phyloP scores from a whole-genome alignment of 1,140 invertebrate species.

The Diploscapter pachys region DNA sequence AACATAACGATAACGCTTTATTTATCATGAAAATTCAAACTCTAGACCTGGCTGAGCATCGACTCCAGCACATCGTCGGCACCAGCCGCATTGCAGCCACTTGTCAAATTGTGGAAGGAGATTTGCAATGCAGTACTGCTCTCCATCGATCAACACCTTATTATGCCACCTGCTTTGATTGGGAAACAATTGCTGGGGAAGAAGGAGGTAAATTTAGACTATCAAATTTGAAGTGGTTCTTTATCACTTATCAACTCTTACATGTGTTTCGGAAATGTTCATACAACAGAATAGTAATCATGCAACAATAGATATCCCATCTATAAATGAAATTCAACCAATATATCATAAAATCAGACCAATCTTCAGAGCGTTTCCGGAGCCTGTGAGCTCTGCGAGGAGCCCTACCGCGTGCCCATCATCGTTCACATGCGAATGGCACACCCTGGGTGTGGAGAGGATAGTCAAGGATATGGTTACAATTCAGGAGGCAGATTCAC shows the following conservation, averaged over 20 bases:
- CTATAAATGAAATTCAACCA: too few relatives aligned
- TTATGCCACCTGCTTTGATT: constrained; percentile 28
- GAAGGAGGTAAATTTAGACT: too few relatives aligned
- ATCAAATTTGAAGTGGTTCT: too few relatives aligned
- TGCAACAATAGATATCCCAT: too few relatives aligned
- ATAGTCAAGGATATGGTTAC: constrained; percentile 81
- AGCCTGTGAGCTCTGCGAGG: constrained; percentile 80
- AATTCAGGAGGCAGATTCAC: constrained; percentile 79
- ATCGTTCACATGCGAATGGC: constrained; percentile 84
- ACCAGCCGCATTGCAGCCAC: constrained; percentile 77
- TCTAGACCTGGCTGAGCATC: too few relatives aligned
- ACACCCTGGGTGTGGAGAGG: constrained; percentile 77
- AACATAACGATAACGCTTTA: too few relatives aligned
- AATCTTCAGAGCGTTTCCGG: too few relatives aligned
- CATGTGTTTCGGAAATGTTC: not conserved
- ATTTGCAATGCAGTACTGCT: constrained; percentile 64
- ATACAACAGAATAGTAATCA: not conserved
- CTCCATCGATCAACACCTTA: constrained; percentile 40
- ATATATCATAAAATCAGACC: too few relatives aligned
- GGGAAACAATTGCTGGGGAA: too few relatives aligned
- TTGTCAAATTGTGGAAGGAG: constrained; percentile 75
- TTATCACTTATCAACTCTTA: not conserved
- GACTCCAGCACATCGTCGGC: constrained; percentile 56
- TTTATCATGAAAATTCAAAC: too few relatives aligned
- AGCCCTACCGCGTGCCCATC: constrained; percentile 73